phyloP scores from a whole-genome alignment of 2,888 invertebrate genomes.

The Litoditis marina region DNA sequence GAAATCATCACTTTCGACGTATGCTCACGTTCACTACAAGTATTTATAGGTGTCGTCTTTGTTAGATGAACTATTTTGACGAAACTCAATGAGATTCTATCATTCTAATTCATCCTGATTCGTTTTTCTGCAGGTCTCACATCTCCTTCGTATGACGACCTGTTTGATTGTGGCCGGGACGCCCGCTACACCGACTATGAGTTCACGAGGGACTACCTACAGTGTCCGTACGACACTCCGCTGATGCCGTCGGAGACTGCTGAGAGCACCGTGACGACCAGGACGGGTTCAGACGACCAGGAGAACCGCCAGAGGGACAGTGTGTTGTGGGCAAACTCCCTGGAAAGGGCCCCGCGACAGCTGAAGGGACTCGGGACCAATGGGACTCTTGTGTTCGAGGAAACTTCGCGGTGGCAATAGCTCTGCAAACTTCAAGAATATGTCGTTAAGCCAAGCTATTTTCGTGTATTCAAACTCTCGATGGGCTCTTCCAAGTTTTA shows the following conservation, averaged over 20 bases:
- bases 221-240: conserved; percentile 41
- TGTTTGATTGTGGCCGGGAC: conserved; percentile 32
- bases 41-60: no score
- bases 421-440: no score
- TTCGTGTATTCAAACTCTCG: no score
- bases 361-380: conserved; percentile 40
- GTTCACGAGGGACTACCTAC: conserved; percentile 19
- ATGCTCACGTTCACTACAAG: no score
- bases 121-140: conserved; percentile 33
- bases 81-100: no score
- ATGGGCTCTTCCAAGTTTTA: no score
- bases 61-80: no score
- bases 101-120: no score
- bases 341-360: conserved; percentile 29
- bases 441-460: no score
- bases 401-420: conserved; percentile 14
- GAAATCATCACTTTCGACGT: no score
- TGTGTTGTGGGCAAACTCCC: conserved; percentile 19
- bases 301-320: conserved; percentile 16
- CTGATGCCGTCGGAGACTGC: conserved; percentile 43
- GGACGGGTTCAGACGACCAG: conserved; percentile 21
- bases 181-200: conserved; percentile 15
- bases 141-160: conserved; percentile 51
- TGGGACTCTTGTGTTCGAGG: conserved; percentile 40
- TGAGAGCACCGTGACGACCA: conserved; percentile 45